Percentiles rank a stretch among this genome's conserved stretches.
Evolutionary conservation across 92 coral and sea anemone species (phyloP).

Genomic region (Parazoanthus darwini): DNA sequence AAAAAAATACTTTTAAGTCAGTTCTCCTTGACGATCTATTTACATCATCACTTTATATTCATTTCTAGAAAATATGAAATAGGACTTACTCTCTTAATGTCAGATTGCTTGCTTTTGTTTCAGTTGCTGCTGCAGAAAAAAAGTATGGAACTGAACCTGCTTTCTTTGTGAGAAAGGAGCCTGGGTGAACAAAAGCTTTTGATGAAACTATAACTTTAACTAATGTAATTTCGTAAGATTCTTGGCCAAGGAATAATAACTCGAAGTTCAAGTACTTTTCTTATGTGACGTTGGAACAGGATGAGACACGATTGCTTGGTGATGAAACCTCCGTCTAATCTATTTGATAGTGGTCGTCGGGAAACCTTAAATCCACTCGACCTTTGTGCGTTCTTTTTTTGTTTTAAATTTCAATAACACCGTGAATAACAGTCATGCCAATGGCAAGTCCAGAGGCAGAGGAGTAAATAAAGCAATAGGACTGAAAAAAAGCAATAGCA

Average conservation of each 20-base stretch:
- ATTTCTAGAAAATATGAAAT: no score
- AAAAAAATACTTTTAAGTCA: no score
- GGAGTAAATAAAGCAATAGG: background rate
- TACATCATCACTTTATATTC: background rate
- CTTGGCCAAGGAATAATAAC: background rate
- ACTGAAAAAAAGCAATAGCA: background rate
- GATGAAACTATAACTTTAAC: background rate
- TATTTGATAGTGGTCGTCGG: background rate
- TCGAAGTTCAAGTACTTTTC: background rate
- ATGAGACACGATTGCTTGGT: background rate
- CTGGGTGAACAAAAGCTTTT: background rate
- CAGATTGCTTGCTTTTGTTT: background rate
- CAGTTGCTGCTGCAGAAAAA: background rate
- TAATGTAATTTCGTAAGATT: background rate
- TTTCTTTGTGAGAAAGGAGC: background rate
- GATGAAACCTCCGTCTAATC: background rate
- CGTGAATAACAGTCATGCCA: background rate
- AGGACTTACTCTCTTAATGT: background rate
- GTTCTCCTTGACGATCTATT: background rate
- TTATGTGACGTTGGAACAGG: slow-evolving; percentile 28
- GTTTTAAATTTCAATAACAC: background rate
- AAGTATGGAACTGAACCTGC: background rate
- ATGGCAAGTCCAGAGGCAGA: background rate
- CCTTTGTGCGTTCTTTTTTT: background rate
- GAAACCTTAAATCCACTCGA: background rate